Base-by-base conservation (phyloP, 2,113 vertebrate species). In the Brachyistius frenatus region DNA sequence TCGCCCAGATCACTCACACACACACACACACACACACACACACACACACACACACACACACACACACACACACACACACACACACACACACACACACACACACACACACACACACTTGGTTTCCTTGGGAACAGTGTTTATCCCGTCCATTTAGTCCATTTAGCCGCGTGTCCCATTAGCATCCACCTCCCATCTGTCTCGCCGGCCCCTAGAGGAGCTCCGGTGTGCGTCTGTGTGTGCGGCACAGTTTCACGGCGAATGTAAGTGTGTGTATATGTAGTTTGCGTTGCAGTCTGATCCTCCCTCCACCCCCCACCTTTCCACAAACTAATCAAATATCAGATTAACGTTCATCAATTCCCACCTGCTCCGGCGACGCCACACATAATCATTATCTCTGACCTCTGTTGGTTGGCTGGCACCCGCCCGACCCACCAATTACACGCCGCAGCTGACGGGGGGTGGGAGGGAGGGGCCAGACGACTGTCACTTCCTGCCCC, bases 121-220 rank as follows among this genome's bases (percentile, higher is more conserved):
- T 88, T 89, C 88, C 85, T 57, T 86, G 83, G 87, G 77, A 90
- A 89, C 84, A 14, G 36, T 76, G 69, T 90, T 87, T 85, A 87
- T 89, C 64, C 85, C 55, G 66, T 86, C 85, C 86, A 89, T 87
- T 89, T 86, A 90, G 81, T 70, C 80, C 82, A 85, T 89, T 92
- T 93, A 88, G 90, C 85, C 63, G 13, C 23, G 76, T 87, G 84
- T 89, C 81, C 88, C 89, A 90, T 91, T 89, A 91, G 83, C 80
- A 83, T 72, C 81, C 80, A 66, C 64, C 79, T 85, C 89, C 90
- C 91, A 91, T 91, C 90, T 93, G 91, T 88, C 86, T 90, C 6
- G 60, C 32, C 5, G 3, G 76, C 77, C 88, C 71, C 86, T 49
- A 55, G 80, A 87, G 82, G 31, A 63, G 65, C 7, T 54, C 80